Conservation (phyloP, 1,140 invertebrate species). For the Uloborus diversus region DNA sequence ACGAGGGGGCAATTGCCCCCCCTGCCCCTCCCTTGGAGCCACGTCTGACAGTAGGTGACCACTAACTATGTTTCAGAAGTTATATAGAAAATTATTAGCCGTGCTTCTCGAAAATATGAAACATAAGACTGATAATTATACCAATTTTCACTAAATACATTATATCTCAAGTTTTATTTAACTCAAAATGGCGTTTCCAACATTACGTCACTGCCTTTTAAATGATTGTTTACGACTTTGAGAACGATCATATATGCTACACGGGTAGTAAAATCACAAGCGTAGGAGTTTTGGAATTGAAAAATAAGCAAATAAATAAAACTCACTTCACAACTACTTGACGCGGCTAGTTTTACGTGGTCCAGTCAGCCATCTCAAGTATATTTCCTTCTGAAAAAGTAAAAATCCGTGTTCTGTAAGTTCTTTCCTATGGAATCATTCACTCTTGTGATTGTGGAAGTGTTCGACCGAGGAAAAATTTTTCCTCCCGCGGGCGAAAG, state of each 20-base stretch:
- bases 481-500: conserved; percentile 17
- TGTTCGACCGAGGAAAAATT: conserved; percentile 43
- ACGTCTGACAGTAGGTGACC: no score
- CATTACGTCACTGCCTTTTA: conserved; percentile 37
- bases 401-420: conserved; percentile 12
- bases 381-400: conserved; percentile 8
- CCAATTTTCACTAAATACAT: not conserved
- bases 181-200: conserved; percentile 32
- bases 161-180: not conserved
- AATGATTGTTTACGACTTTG: conserved; percentile 17
- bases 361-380: conserved; percentile 20
- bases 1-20: no score
- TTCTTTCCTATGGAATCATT: conserved; percentile 12
- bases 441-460: conserved; percentile 10
- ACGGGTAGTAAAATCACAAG: not conserved
- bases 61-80: no score
- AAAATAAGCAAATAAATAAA: not conserved
- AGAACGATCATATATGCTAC: not conserved
- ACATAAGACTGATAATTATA: no score
- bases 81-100: no score
- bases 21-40: no score
- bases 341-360: conserved; percentile 3
- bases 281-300: not conserved
- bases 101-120: no score
- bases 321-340: conserved; percentile 15